Percentiles rank a stretch among this genome's conserved stretches.
Evolutionary conservation across 2,113 vertebrate genomes (phyloP).

Genomic region (Trinectes maculatus): DNA sequence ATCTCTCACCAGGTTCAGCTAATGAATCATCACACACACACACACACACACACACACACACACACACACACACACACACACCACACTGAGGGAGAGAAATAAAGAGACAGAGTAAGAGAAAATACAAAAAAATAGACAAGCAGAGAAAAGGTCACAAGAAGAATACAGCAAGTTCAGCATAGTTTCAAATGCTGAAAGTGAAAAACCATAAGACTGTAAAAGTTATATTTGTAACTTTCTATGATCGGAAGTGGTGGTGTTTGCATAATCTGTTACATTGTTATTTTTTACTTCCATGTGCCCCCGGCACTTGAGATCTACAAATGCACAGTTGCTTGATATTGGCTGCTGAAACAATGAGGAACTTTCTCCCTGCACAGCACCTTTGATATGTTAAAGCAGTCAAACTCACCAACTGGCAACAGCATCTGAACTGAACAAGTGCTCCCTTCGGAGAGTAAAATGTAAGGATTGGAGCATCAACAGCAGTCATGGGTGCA

Average conservation of each 20-base stretch:
- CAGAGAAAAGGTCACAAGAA: slow-evolving; percentile 37
- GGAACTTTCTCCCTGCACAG: slow-evolving; percentile 50
- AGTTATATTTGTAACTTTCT: neutral
- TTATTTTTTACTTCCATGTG: no score
- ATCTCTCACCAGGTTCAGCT: slow-evolving; percentile 23
- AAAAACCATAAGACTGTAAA: neutral
- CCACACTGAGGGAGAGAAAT: no score
- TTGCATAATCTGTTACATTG: slow-evolving; percentile 11
- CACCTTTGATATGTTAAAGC: slow-evolving; percentile 77
- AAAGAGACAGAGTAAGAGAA: no score
- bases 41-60: neutral
- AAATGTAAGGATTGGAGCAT: slow-evolving; percentile 22
- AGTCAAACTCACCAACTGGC: slow-evolving; percentile 60
- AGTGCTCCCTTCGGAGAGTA: slow-evolving; percentile 49
- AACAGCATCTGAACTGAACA: slow-evolving; percentile 51
- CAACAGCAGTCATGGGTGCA: slow-evolving; percentile 6
- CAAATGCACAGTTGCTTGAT: slow-evolving; percentile 58
- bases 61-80: no score
- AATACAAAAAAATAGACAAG: slow-evolving; percentile 23
- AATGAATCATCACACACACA: slow-evolving; percentile 53
- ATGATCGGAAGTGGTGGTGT: slow-evolving; percentile 31
- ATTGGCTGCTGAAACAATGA: slow-evolving; percentile 62
- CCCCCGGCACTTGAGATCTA: slow-evolving; percentile 10
- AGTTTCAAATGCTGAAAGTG: slow-evolving; percentile 40
- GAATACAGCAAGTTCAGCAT: slow-evolving; percentile 43